Percentiles rank a stretch among this genome's conserved stretches.
Conservation (phyloP, 2,888 invertebrate genomes). For the Pediacus dermestoides region DNA sequence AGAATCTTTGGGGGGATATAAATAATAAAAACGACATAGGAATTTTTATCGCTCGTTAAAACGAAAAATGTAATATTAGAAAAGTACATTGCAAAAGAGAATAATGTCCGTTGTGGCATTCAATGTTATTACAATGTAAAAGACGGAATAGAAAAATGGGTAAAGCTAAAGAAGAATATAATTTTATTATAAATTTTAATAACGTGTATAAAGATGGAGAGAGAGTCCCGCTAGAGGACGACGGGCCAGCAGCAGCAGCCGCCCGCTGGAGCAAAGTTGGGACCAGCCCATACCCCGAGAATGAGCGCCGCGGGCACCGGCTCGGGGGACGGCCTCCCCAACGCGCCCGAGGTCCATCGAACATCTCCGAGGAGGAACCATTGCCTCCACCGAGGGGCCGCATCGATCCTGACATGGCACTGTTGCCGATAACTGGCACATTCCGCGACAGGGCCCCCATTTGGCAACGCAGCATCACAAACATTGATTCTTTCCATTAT, state of each 20-base stretch:
- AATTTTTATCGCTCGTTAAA: no score
- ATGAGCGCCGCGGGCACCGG: constrained; percentile 13
- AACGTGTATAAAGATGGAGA: constrained; percentile 21
- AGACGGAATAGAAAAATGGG: no score
- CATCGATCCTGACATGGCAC: constrained; percentile 40
- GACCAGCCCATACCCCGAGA: constrained; percentile 18
- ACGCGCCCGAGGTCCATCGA: constrained; percentile 38
- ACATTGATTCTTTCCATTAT: constrained; percentile 52
- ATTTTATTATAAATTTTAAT: constrained; percentile 27
- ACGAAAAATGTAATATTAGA: no score
- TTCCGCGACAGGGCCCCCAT: constrained; percentile 37
- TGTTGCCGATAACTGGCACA: constrained; percentile 38
- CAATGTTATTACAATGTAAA: no score
- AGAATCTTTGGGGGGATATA: no score
- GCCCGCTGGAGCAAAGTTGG: constrained; percentile 13
- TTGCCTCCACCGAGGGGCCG: constrained; percentile 34
- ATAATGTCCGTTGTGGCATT: no score
- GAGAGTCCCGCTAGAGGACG: constrained; percentile 13
- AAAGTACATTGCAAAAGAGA: no score
- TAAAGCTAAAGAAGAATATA: constrained; percentile 16
- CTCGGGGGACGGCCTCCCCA: constrained; percentile 26
- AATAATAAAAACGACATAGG: no score
- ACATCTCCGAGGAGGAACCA: constrained; percentile 41
- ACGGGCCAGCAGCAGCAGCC: constrained; percentile 9
- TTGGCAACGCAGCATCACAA: constrained; percentile 35